Conservation (phyloP, 2,113 vertebrate genomes). For the Anoplopoma fimbria region DNA sequence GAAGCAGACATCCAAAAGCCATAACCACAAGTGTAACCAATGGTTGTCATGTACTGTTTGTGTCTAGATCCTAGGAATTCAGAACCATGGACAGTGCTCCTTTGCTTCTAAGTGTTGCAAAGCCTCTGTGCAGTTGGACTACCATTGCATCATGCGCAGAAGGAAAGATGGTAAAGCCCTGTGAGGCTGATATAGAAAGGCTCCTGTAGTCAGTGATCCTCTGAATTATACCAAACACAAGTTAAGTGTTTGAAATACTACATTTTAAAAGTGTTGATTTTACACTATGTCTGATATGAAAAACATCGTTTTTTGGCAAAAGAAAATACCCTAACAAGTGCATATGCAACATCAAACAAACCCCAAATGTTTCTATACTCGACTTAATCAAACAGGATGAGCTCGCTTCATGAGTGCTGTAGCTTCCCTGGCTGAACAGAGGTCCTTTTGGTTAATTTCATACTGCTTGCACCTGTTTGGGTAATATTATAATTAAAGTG, state of each 20-base stretch:
- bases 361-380: constrained; percentile 1
- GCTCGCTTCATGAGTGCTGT: constrained; percentile 21
- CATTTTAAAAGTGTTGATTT: background rate
- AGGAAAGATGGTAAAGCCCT: constrained; percentile 3
- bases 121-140: constrained; percentile 37
- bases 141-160: background rate
- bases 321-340: background rate
- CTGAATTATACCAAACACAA: constrained; percentile 22
- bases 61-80: constrained; percentile 51
- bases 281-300: background rate
- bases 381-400: constrained; percentile 42
- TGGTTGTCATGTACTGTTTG: constrained; percentile 31
- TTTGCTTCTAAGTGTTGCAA: constrained; percentile 37
- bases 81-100: constrained; percentile 55
- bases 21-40: constrained; percentile 32
- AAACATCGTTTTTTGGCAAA: background rate
- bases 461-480: constrained; percentile 64
- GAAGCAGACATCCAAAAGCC: background rate
- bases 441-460: constrained; percentile 47
- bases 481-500: constrained; percentile 74
- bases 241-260: constrained; percentile 25
- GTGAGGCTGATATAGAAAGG: constrained; percentile 14
- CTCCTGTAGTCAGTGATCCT: constrained; percentile 21
- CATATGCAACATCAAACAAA: constrained; percentile 27
- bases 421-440: constrained; percentile 28